Conservation (phyloP, 2,113 vertebrate species). For the Naja naja region DNA sequence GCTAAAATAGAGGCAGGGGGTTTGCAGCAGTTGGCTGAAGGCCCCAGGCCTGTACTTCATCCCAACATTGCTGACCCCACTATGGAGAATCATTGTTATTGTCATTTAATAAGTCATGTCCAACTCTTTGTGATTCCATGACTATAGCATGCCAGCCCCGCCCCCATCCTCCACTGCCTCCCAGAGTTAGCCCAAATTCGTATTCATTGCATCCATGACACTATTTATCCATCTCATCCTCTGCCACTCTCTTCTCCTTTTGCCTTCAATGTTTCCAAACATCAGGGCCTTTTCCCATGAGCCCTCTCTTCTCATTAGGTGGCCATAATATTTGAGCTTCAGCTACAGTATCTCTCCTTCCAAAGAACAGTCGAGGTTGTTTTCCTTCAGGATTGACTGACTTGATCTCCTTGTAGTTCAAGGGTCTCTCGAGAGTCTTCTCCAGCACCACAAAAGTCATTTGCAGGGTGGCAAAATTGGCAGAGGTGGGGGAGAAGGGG, state of each 20-base stretch:
- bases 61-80: not conserved
- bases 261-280: no score
- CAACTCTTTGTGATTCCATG: not conserved
- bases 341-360: no score
- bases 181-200: not conserved
- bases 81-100: not conserved
- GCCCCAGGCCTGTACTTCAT: not conserved
- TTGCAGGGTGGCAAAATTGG: not conserved
- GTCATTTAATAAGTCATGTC: not conserved
- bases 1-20: not conserved
- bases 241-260: no score
- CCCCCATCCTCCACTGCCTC: not conserved
- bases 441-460: no score
- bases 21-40: not conserved
- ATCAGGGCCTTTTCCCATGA: no score
- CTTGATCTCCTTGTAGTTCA: no score
- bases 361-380: no score
- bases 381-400: no score
- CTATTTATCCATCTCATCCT: not conserved
- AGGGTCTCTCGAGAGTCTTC: no score
- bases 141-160: not conserved
- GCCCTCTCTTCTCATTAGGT: no score
- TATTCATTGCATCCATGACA: not conserved
- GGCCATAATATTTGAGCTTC: no score
- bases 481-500: not conserved